Base-by-base conservation (phyloP, 2,888 invertebrate species). In the Leptothorax acervorum region DNA sequence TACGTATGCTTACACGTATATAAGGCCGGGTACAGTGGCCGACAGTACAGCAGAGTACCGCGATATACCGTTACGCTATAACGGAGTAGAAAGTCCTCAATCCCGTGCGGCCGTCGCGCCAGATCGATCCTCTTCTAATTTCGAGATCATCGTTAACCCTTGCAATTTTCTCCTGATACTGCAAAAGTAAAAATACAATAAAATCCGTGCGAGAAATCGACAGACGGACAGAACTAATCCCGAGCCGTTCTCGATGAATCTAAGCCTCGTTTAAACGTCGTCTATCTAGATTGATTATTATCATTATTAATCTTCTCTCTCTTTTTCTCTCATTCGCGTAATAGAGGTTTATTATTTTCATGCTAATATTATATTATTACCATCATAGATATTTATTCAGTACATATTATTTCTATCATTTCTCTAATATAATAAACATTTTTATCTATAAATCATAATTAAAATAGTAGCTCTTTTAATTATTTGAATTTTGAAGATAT, bases 51-150 rank as follows among this genome's bases (percentile, higher is more conserved):
- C 63, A 62, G 48, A 62, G 6, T 39, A 65, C 2, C 73, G 66
- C 74, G 81, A 79, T 86, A 86, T 87, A 86, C 89, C 89, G 89
- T 89, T 88, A 90, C 42, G n/a, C 78, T 83, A 81, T 89, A 89
- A 89, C 90, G 89, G 28, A 68, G 74, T 87, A 85, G 78, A 89
- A 85, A 89, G 88, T 86, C 86, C 83, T 85, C 85, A 45, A 87
- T 82, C 74, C 11, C n/a, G n/a, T n/a, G 57, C 53, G 35, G 31
- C n/a, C n/a, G 42, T 55, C 68, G 68, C 60, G 60, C 35, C 65
- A 55, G 23, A 65, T 76, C 78, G 55, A 82, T 75, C n/a, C 60
- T 62, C 53, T 53, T 65, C 62, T 76, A 68, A 84, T 76, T 55
- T 35, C 35, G 12, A 23, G 68, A 53, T 23, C 18, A 28, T 78